Percentiles rank a stretch among this genome's conserved stretches.
These are phyloP conservation scores for Ochropleura plecta DNA, from an alignment of 2,888 invertebrate genomes.

Conservation along the genomic window DNA sequence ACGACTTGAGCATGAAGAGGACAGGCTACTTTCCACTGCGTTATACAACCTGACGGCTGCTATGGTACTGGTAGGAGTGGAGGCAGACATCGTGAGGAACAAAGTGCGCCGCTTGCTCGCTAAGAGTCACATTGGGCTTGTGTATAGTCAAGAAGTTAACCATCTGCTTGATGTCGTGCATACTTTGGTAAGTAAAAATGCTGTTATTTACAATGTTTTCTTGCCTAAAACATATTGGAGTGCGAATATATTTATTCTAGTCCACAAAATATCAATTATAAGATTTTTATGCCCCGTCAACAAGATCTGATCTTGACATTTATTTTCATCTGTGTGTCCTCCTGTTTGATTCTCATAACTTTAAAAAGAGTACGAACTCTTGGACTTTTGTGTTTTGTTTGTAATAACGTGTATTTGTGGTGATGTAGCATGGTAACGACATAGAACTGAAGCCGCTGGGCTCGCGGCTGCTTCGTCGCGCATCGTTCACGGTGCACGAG, in stretches of 20 bases:
- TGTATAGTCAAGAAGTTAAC: conserved; percentile 99
- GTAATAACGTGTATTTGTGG: conserved; percentile 10
- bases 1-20: conserved; percentile 99
- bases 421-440: conserved; percentile 97
- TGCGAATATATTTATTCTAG: background rate
- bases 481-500: conserved; percentile 99
- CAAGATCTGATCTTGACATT: background rate
- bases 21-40: conserved; percentile 97
- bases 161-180: conserved; percentile 98
- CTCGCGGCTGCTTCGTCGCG: conserved; percentile 98
- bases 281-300: background rate
- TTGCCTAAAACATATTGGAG: background rate
- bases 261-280: background rate
- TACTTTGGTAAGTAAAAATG: conserved; percentile 93
- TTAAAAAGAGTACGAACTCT: background rate
- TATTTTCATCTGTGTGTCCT: background rate
- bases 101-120: conserved; percentile 98
- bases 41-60: conserved; percentile 99
- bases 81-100: conserved; percentile 95
- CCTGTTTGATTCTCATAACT: background rate
- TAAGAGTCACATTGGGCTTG: conserved; percentile 99
- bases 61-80: conserved; percentile 97
- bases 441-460: conserved; percentile 99
- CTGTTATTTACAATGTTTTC: background rate
- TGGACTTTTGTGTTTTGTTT: background rate